A percentile compares a stretch with the other conserved stretches of the same genome.
Conservation (phyloP, 2,113 vertebrate genomes). For the Nanger granti region DNA sequence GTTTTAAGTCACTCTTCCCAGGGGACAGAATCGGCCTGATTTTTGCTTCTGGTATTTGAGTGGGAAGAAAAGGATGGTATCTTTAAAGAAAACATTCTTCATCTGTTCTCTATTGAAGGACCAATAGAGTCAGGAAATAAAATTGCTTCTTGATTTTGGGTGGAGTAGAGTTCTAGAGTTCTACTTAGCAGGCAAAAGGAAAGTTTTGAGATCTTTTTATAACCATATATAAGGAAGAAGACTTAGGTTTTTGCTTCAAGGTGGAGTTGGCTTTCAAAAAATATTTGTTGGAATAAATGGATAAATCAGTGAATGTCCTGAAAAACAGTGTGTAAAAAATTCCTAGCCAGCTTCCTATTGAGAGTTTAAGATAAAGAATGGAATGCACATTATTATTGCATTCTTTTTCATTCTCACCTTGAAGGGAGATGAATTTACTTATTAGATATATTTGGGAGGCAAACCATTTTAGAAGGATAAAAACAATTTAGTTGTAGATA, state of each 20-base stretch:
- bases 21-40: neutral
- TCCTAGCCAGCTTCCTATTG: neutral
- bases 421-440: neutral
- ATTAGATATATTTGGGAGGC: neutral
- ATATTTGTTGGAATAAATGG: conserved; percentile 2
- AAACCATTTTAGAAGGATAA: neutral
- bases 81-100: neutral
- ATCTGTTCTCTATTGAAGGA: neutral
- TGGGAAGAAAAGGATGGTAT: neutral
- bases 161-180: neutral
- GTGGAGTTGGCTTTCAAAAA: conserved; percentile 16
- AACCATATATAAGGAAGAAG: neutral
- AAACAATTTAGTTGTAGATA: neutral
- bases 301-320: neutral
- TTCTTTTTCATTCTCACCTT: neutral
- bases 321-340: neutral
- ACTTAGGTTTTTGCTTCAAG: conserved; percentile 12
- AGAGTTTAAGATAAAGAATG: neutral
- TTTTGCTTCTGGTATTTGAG: neutral
- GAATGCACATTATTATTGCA: neutral
- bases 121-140: neutral
- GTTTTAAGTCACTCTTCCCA: neutral
- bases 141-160: neutral
- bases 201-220: neutral
- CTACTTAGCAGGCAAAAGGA: neutral